phyloP scores from a whole-genome alignment of 2,888 invertebrate genomes.

The Megalurothrips usitatus region DNA sequence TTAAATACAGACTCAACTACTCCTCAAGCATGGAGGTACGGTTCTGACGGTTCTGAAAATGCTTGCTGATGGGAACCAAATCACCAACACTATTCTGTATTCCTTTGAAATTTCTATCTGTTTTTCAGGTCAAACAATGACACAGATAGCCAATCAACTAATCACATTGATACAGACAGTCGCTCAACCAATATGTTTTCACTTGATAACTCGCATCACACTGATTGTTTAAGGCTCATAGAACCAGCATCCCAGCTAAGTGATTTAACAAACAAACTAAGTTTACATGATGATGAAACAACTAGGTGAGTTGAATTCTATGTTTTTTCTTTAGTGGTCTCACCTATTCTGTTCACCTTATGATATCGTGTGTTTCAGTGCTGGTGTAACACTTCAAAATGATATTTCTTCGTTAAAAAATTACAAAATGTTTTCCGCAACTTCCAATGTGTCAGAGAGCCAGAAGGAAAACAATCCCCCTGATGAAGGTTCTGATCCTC shows the following conservation, averaged over 20 bases:
- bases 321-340: background rate
- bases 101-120: background rate
- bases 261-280: conserved; percentile 1
- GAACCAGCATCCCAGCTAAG: background rate
- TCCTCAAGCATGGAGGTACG: background rate
- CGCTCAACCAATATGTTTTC: background rate
- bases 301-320: background rate
- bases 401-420: background rate
- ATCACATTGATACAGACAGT: background rate
- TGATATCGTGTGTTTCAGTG: background rate
- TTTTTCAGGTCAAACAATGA: conserved; percentile 9
- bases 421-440: background rate
- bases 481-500: conserved; percentile 2
- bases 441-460: background rate
- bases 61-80: too few relatives aligned
- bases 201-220: background rate
- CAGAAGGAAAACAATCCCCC: conserved; percentile 5
- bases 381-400: conserved; percentile 13
- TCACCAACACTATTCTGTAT: background rate
- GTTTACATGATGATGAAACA: background rate
- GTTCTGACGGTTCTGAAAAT: too few relatives aligned
- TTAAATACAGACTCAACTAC: conserved; percentile 8
- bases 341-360: background rate
- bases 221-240: background rate
- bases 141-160: conserved; percentile 15